Evolutionary conservation across 2,888 invertebrate species (phyloP).

Genomic region (Esperia sulphurella): DNA sequence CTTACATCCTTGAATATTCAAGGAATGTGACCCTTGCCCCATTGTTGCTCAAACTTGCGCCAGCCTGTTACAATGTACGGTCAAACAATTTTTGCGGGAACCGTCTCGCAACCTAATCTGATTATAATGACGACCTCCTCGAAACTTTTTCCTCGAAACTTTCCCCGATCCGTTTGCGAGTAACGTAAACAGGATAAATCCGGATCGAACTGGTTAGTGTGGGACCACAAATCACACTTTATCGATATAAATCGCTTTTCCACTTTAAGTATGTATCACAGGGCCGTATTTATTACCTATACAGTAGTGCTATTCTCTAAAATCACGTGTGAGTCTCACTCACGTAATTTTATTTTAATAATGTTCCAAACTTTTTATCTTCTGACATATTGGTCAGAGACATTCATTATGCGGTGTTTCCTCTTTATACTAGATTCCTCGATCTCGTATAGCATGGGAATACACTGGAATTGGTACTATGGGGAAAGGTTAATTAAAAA

Average conservation of each 20-base stretch:
- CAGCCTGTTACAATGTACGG: not conserved
- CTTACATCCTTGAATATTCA: too few species aligned
- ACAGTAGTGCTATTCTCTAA: too few species aligned
- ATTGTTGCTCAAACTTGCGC: not conserved
- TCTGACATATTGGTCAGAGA: too few species aligned
- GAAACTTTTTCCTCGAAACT: slow-evolving; percentile 14
- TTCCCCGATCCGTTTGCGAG: slow-evolving; percentile 10
- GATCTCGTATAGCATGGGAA: too few species aligned
- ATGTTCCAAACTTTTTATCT: too few species aligned
- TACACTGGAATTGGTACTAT: too few species aligned
- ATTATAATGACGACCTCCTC: slow-evolving; percentile 17
- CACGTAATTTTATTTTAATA: too few species aligned
- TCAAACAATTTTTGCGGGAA: not conserved
- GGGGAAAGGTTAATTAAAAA: too few species aligned
- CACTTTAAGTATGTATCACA: not conserved
- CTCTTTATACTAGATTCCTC: too few species aligned
- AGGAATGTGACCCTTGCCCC: not conserved
- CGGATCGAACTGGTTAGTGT: slow-evolving; percentile 9
- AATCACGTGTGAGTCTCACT: too few species aligned
- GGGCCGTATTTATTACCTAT: too few species aligned
- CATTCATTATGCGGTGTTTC: too few species aligned
- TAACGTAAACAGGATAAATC: slow-evolving; percentile 20
- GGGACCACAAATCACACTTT: slow-evolving; percentile 14
- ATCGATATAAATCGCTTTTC: slow-evolving; percentile 1
- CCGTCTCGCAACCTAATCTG: slow-evolving; percentile 11